These are phyloP conservation scores for Baronia brevicornis DNA, from an alignment of 2,888 invertebrate genomes.

Conservation along the genomic window DNA sequence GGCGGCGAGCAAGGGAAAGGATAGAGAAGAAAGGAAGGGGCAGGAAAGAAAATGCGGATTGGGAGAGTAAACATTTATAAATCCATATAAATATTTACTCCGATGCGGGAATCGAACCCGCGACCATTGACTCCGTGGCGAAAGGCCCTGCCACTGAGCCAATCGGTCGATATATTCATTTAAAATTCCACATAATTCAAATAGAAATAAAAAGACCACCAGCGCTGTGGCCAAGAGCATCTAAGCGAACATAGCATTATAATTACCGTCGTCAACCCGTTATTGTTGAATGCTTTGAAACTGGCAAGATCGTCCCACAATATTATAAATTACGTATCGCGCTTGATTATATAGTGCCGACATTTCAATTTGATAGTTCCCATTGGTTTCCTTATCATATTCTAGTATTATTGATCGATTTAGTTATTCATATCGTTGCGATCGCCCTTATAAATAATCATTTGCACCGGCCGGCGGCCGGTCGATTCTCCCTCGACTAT, in stretches of 20 bases:
- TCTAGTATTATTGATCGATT: slow-evolving; percentile 64
- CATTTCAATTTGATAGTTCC: slow-evolving; percentile 61
- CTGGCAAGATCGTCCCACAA: slow-evolving; percentile 15
- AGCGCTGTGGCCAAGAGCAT: slow-evolving; percentile 3
- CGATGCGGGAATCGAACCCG: too few relatives aligned
- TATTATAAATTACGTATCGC: slow-evolving; percentile 28
- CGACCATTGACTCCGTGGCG: too few relatives aligned
- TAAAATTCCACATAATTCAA: background rate
- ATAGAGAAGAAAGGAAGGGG: too few relatives aligned
- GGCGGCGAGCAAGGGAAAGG: too few relatives aligned
- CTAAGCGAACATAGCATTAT: slow-evolving; percentile 16
- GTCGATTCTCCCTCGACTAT: slow-evolving; percentile 35
- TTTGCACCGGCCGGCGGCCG: too few relatives aligned
- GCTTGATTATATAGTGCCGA: slow-evolving; percentile 51
- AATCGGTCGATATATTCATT: too few relatives aligned
- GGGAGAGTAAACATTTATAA: too few relatives aligned
- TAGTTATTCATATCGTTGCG: slow-evolving; percentile 52
- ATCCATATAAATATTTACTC: too few relatives aligned
- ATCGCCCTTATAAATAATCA: slow-evolving; percentile 60
- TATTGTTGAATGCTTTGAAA: slow-evolving; percentile 18
- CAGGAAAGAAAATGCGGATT: too few relatives aligned
- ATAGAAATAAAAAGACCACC: slow-evolving; percentile 13
- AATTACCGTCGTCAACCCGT: slow-evolving; percentile 22
- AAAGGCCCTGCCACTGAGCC: too few relatives aligned
- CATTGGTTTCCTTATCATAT: slow-evolving; percentile 50